phyloP scores from a whole-genome alignment of 1,140 invertebrate genomes.

The Nixonia krombeini region DNA sequence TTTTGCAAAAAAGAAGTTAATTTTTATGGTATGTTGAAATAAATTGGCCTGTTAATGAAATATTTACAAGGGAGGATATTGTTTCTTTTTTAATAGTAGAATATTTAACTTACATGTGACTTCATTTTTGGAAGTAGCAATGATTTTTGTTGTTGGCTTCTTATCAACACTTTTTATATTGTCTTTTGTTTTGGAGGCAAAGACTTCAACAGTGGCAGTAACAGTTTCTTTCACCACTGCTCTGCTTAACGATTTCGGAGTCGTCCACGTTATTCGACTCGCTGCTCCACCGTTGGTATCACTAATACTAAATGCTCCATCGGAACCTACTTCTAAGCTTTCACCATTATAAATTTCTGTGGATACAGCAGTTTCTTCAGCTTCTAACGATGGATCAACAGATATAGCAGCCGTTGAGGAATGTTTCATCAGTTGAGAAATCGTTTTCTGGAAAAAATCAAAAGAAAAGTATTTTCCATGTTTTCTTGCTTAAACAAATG shows the following conservation, averaged over 20 bases:
- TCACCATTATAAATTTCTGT: slow-evolving; percentile 47
- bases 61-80: too few relatives aligned
- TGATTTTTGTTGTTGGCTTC: neutral
- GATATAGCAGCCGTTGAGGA: neutral
- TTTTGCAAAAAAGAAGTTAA: too few relatives aligned
- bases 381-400: slow-evolving; percentile 40
- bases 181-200: slow-evolving; percentile 12
- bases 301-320: slow-evolving; percentile 21
- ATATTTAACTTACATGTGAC: slow-evolving; percentile 8
- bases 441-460: slow-evolving; percentile 10
- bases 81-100: too few relatives aligned
- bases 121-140: slow-evolving; percentile 9
- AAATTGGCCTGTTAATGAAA: too few relatives aligned
- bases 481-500: neutral
- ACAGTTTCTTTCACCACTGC: slow-evolving; percentile 25
- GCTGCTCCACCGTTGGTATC: slow-evolving; percentile 27
- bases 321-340: slow-evolving; percentile 36
- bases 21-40: too few relatives aligned
- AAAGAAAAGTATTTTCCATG: neutral
- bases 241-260: slow-evolving; percentile 27
- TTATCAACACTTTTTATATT: neutral
- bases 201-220: slow-evolving; percentile 20
- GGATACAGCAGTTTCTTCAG: slow-evolving; percentile 50
- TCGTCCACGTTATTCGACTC: slow-evolving; percentile 59
- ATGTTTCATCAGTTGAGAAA: slow-evolving; percentile 9